Percentiles rank a stretch among this genome's conserved stretches.
Conservation (phyloP, 2,888 invertebrate species). For the Halictus quadricinctus region DNA sequence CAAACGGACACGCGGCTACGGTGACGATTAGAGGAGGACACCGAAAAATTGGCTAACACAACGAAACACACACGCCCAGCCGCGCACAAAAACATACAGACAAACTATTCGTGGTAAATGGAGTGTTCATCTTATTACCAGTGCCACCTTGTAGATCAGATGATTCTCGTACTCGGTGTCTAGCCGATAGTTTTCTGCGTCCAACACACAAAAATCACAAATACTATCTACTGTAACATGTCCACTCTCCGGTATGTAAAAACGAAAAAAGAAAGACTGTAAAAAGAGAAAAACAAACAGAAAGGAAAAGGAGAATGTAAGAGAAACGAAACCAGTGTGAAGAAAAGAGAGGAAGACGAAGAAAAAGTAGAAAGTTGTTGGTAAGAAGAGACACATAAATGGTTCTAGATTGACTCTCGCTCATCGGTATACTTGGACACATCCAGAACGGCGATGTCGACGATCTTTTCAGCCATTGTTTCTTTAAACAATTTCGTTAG, state of each 20-base stretch:
- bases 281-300: background rate
- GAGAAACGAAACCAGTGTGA: slow-evolving; percentile 1
- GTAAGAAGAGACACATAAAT: background rate
- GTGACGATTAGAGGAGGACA: slow-evolving; percentile 62
- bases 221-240: slow-evolving; percentile 71
- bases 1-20: background rate
- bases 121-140: slow-evolving; percentile 84
- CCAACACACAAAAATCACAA: slow-evolving; percentile 81
- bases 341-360: background rate
- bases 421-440: background rate
- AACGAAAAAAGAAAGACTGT: background rate
- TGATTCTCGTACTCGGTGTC: slow-evolving; percentile 99
- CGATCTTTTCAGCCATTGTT: background rate
- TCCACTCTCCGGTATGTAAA: slow-evolving; percentile 58
- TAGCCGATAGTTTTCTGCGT: slow-evolving; percentile 97
- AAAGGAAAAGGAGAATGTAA: slow-evolving; percentile 5
- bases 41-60: slow-evolving; percentile 50
- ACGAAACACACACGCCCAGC: slow-evolving; percentile 11
- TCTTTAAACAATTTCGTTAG: background rate
- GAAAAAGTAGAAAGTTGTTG: slow-evolving; percentile 11
- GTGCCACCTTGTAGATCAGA: slow-evolving; percentile 98
- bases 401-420: slow-evolving; percentile 12
- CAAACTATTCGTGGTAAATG: slow-evolving; percentile 62
- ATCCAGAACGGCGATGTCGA: background rate
- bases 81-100: slow-evolving; percentile 27